Conservation (phyloP, 1,140 invertebrate genomes). For the Drosophila pruinosa region DNA sequence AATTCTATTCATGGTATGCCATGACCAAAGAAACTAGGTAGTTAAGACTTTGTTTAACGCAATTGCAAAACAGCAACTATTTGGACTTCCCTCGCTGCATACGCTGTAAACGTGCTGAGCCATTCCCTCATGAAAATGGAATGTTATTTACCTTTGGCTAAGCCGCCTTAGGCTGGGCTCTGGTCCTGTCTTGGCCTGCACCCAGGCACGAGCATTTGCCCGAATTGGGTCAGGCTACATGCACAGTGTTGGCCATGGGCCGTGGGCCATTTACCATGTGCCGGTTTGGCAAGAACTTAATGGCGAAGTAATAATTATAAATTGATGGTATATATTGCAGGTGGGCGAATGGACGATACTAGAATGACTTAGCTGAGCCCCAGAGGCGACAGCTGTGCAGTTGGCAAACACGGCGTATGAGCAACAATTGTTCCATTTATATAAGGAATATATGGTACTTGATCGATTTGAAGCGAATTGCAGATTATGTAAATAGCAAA, state of each 20-base stretch:
- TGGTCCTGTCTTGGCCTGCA: not conserved
- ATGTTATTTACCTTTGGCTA: conserved; percentile 2
- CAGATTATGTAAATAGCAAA: conserved; percentile 29
- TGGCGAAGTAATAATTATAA: not conserved
- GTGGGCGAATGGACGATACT: too few relatives aligned
- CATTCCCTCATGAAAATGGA: not conserved
- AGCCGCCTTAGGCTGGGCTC: not conserved
- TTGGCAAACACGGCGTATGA: conserved; percentile 4
- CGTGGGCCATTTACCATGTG: too few relatives aligned
- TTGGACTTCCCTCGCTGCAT: not conserved
- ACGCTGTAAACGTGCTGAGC: not conserved
- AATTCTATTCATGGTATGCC: too few relatives aligned
- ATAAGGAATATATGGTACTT: not conserved
- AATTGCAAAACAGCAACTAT: not conserved
- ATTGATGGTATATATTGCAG: too few relatives aligned
- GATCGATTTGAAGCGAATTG: not conserved
- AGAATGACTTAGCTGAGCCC: too few relatives aligned
- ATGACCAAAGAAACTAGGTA: too few relatives aligned
- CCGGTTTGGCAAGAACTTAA: not conserved
- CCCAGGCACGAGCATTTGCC: not conserved
- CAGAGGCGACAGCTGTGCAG: not conserved
- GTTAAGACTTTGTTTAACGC: too few relatives aligned
- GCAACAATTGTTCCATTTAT: conserved; percentile 25
- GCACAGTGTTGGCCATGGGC: too few relatives aligned
- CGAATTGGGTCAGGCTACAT: not conserved